Base-by-base conservation (phyloP, 2,888 invertebrate species). In the Tipula lateralis region DNA sequence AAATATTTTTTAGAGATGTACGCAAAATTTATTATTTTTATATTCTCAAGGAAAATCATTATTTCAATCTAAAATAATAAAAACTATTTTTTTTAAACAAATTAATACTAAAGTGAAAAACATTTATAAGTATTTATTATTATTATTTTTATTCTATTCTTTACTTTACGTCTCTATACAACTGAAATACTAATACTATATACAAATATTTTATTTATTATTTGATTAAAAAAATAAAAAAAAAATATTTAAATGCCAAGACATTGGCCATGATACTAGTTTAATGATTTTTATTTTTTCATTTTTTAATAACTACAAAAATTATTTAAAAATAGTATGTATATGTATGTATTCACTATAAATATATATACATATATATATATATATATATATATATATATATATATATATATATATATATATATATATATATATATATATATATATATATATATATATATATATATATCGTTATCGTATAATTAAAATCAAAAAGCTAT, bases 251-350 rank as follows among this genome's bases (percentile, higher is more conserved):
- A 83, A 83, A 83, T 83, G 83, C 83, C 83, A 36, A 83, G 83
- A 83, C 83, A 83, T 83, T 83, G 83, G 83, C 83, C 83, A 83
- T 83, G 83, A 36, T 83, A 83, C 83, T 83, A 83, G 36, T 83
- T 83, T 83, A 39, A 29, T 83, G 34, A 83, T 39, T 83, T 30
- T 82, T 30, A n/a, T 82, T n/a, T 30, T 2, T 80, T 39, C 13
- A 13, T 66, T 66, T 66, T 66, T 66, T 66, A 66, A 66, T 66
- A 66, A 32, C 82, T 30, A 82, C 81, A 29, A 82, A 82, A 82
- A n/a, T 30, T 82, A n/a, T 82, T 81, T 66, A 66, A 66, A 24
- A 66, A 66, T 66, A 66, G 16, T 82, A n/a, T n/a, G 32, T 82
- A 9, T 82, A 29, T 82, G 32, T 82, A 82, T 82, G 30, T 29